Evolutionary conservation across 1,140 invertebrate species (phyloP).

Genomic region (Procambarus virginalis): DNA sequence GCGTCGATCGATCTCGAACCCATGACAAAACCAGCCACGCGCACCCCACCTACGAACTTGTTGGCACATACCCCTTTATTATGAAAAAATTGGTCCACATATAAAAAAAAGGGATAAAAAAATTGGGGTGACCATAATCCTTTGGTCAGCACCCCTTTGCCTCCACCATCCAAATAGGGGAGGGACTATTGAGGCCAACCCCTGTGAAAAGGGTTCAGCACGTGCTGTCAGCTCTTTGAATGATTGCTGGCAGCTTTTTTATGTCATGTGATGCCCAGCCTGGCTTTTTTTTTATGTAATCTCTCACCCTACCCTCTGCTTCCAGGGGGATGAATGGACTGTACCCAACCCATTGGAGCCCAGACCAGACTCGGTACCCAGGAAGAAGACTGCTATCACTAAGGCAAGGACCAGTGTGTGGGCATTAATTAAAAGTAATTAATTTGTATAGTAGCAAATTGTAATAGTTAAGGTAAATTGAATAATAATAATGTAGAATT

Average conservation of each 20-base stretch:
- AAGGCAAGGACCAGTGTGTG: background rate
- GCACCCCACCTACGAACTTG: slow-evolving; percentile 41
- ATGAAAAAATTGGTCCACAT: slow-evolving; percentile 53
- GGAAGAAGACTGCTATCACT: background rate
- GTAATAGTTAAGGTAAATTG: background rate
- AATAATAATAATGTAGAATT: background rate
- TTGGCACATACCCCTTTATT: slow-evolving; percentile 58
- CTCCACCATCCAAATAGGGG: slow-evolving; percentile 28
- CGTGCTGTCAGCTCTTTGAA: slow-evolving; percentile 56
- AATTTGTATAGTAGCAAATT: background rate
- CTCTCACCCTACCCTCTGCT: slow-evolving; percentile 49
- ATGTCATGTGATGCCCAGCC: slow-evolving; percentile 58
- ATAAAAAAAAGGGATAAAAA: slow-evolving; percentile 27
- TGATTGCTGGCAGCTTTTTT: slow-evolving; percentile 60
- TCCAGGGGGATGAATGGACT: slow-evolving; percentile 36
- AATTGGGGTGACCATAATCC: slow-evolving; percentile 47
- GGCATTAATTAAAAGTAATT: background rate
- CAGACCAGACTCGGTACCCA: slow-evolving; percentile 28
- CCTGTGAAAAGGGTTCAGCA: slow-evolving; percentile 57
- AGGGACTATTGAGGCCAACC: slow-evolving; percentile 39
- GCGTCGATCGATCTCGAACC: slow-evolving; percentile 53
- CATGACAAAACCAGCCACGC: slow-evolving; percentile 54
- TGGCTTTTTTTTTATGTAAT: slow-evolving; percentile 57
- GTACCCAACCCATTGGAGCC: slow-evolving; percentile 40
- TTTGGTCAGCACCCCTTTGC: slow-evolving; percentile 55